A percentile compares a stretch with the other conserved stretches of the same genome.
phyloP scores from a whole-genome alignment of 2,113 vertebrate species.

The Thermophis baileyi region DNA sequence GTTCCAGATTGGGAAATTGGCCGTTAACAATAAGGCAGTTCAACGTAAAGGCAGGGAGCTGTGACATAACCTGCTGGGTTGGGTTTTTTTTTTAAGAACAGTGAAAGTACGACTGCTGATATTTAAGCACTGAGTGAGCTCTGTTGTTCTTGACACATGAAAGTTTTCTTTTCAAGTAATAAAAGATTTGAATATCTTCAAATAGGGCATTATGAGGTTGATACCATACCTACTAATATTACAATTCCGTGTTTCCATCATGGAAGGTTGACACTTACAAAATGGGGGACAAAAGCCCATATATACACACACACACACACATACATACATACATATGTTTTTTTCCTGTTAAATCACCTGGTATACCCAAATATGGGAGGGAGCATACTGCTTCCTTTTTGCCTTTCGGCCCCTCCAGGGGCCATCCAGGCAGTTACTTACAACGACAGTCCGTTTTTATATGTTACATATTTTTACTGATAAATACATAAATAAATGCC shows the following conservation, averaged over 20 bases:
- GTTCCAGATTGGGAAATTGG: not conserved
- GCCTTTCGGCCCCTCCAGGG: no score
- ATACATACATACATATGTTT: not conserved
- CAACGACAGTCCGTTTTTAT: no score
- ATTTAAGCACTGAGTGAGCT: not conserved
- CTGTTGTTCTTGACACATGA: conserved; percentile 6
- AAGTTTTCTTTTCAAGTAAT: not conserved
- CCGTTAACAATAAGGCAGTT: not conserved
- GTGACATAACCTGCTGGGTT: not conserved
- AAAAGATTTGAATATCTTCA: conserved; percentile 5
- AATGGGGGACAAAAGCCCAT: not conserved
- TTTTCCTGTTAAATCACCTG: no score
- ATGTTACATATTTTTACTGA: no score
- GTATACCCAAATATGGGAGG: no score
- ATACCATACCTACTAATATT: not conserved
- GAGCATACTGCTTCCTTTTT: no score
- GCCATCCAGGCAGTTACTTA: no score
- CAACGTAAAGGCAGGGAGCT: rapidly evolving
- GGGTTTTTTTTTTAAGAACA: not conserved
- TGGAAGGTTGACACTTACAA: not conserved
- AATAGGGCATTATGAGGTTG: not conserved
- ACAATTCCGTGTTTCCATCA: not conserved
- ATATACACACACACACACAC: no score
- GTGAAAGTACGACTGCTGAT: not conserved
- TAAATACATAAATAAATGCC: no score